phyloP scores from a whole-genome alignment of 2,888 invertebrate species.

The Epirrita christyi region DNA sequence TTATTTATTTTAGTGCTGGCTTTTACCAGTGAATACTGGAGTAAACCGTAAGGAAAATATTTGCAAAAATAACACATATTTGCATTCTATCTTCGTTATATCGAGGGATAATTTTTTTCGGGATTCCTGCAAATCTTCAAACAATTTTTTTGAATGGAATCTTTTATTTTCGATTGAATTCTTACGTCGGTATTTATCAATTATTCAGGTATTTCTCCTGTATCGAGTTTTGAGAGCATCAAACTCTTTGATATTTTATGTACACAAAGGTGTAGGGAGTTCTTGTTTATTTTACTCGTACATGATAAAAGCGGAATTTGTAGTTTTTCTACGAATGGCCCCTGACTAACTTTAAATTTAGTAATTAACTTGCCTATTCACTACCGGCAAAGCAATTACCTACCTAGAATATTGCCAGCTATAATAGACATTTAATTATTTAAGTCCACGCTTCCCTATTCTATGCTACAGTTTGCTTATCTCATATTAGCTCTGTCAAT shows the following conservation, averaged over 20 bases:
- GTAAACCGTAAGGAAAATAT: too few species aligned
- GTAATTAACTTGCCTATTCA: too few species aligned
- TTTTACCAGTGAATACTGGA: too few species aligned
- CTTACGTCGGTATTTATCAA: constrained; percentile 1
- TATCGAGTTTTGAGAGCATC: background rate
- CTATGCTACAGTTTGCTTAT: background rate
- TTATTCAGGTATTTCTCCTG: background rate
- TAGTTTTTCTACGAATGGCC: too few species aligned
- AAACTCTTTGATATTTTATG: background rate
- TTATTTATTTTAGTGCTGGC: too few species aligned
- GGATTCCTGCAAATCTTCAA: constrained; percentile 1
- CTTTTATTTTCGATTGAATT: constrained; percentile 1
- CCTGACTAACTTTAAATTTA: too few species aligned
- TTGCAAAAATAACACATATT: background rate
- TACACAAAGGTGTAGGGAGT: too few species aligned
- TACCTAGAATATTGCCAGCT: too few species aligned
- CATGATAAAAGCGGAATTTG: too few species aligned
- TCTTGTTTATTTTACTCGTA: too few species aligned
- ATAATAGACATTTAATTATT: too few species aligned
- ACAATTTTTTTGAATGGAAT: background rate
- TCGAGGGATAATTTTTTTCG: background rate
- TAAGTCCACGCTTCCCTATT: background rate
- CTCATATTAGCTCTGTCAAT: constrained; percentile 2
- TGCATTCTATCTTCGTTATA: background rate
- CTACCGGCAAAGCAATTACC: too few species aligned